These are phyloP conservation scores for Sminthurides aquaticus DNA, from an alignment of 2,888 invertebrate genomes.

Conservation along the genomic window DNA sequence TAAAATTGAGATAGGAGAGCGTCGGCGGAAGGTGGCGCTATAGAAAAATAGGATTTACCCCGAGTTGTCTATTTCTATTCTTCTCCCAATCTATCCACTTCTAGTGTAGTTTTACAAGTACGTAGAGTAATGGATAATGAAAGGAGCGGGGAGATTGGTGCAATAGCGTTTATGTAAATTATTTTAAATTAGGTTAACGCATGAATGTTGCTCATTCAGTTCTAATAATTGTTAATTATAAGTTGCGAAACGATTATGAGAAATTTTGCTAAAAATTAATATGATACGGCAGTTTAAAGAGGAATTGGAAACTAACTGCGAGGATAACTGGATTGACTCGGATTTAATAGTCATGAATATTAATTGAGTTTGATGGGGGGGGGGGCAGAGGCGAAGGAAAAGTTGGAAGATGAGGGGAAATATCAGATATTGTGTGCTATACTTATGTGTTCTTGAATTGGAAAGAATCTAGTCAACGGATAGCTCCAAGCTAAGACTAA, in stretches of 20 bases:
- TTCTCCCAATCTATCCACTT: not conserved
- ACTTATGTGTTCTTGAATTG: not conserved
- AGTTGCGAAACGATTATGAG: not conserved
- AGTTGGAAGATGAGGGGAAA: too few relatives aligned
- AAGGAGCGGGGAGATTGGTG: not conserved
- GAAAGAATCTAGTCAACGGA: too few relatives aligned
- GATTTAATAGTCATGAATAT: too few relatives aligned
- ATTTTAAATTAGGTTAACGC: not conserved
- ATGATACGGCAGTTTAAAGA: too few relatives aligned
- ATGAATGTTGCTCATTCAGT: not conserved
- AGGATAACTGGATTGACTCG: too few relatives aligned
- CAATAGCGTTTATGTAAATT: not conserved
- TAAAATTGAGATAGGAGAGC: too few relatives aligned
- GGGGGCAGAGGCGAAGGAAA: too few relatives aligned
- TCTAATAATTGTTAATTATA: not conserved
- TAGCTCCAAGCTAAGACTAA: too few relatives aligned
- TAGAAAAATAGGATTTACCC: not conserved
- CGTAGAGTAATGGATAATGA: not conserved
- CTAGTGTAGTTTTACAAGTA: not conserved
- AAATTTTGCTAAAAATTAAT: not conserved
- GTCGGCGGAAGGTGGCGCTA: too few relatives aligned
- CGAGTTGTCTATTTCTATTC: not conserved
- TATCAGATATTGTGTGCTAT: too few relatives aligned
- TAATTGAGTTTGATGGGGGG: too few relatives aligned
- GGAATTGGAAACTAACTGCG: not conserved